Evolutionary conservation across 2,888 invertebrate genomes (phyloP).

Genomic region (Ptychoptera albimana): DNA sequence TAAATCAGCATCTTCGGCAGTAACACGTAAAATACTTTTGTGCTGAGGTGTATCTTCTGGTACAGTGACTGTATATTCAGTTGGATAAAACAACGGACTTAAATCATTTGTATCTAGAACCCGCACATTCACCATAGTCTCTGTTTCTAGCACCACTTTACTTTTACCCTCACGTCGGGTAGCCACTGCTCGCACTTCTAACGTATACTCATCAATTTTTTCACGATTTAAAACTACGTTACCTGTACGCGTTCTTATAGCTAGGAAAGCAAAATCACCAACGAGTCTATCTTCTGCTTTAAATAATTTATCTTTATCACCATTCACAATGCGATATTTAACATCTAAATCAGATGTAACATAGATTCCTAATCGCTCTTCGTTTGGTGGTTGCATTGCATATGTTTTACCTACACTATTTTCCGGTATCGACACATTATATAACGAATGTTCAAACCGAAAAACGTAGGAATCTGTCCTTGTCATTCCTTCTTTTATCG

Average conservation of each 20-base stretch:
- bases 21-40: constrained; percentile 58
- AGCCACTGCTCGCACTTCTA: constrained; percentile 60
- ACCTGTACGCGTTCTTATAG: constrained; percentile 76
- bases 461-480: constrained; percentile 25
- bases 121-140: constrained; percentile 51
- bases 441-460: constrained; percentile 53
- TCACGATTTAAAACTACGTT: constrained; percentile 87
- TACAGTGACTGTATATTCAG: constrained; percentile 72
- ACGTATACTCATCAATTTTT: constrained; percentile 64
- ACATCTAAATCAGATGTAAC: constrained; percentile 41
- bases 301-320: constrained; percentile 81
- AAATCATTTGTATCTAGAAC: constrained; percentile 81
- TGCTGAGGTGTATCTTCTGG: constrained; percentile 79
- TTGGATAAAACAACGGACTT: constrained; percentile 83
- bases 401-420: constrained; percentile 85
- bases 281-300: constrained; percentile 78
- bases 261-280: constrained; percentile 89
- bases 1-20: constrained; percentile 90
- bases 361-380: constrained; percentile 66
- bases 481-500: not conserved
- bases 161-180: constrained; percentile 38
- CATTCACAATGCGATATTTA: constrained; percentile 72
- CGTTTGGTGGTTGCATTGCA: constrained; percentile 50
- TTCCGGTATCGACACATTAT: constrained; percentile 85
- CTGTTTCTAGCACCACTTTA: constrained; percentile 47